Evolutionary conservation across 1,140 invertebrate genomes (phyloP), one percentile per base, ranked within the genome.

Genomic region (Euura lappo): DNA sequence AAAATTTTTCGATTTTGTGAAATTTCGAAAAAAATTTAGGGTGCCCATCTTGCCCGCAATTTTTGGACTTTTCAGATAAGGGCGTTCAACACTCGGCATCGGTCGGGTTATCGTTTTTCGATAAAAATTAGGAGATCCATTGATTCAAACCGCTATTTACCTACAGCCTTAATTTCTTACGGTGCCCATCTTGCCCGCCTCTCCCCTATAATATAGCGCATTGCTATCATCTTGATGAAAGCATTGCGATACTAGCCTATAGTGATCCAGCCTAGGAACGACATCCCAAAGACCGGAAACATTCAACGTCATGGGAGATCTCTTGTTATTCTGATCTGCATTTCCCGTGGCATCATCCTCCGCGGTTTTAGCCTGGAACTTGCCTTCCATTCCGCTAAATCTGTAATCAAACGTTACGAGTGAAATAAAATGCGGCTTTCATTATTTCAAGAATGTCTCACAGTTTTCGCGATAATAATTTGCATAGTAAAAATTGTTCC

Each of bases 251-350:
- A 13, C 64, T 71, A 95, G 96, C 84, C 96, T 93, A 84, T 98
- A 98, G 86, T 97, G 95, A 83, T 97, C 96, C 84, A 96, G 87
- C 69, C 96, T 89, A 1, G 96, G 96, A 28, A 97, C 86, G 1
- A 95, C 95, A 84, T 97, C 95, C 80, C 93, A 88, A 8, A 86
- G 72, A 68, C 85, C 86, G 71, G 83, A 86, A n/a, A 86, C 84
- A 71, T 84, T 87, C 46, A 88, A 71, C 68, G 86, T 84, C 81
- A 88, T 13, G 8, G 66, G 84, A 6, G 86, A 74, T 75, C 80
- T 81, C 77, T 80, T 85, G 72, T 71, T 82, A 73, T 77, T 83
- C 71, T 80, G 80, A 67, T 79, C 84, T 75, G 77, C 75, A 72
- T 73, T 80, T 7, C 77, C 77, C 65, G 76, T 78, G n/a, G 74